Percentiles rank a stretch among this genome's conserved stretches.
These are phyloP conservation scores for Spea multiplicata DNA, from an alignment of 2,113 vertebrate genomes.

Conservation along the genomic window DNA sequence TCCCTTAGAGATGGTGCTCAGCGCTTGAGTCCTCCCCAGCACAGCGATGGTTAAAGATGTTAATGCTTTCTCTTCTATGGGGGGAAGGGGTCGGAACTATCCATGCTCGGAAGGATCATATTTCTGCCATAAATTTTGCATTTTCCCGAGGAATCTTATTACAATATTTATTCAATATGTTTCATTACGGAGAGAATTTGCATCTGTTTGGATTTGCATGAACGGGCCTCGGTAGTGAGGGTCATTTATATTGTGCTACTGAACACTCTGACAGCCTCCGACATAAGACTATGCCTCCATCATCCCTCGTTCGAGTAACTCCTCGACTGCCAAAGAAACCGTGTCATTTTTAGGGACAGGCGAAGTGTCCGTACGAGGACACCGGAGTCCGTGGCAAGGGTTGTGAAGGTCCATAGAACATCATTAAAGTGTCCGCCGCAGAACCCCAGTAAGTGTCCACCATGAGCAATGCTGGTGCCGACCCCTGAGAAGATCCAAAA, in stretches of 20 bases:
- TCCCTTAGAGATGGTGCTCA: not conserved
- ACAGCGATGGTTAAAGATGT: not conserved
- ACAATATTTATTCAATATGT: conserved; percentile 49
- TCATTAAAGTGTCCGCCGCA: no score
- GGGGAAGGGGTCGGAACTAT: not conserved
- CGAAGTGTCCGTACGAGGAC: no score
- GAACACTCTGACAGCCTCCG: conserved; percentile 27
- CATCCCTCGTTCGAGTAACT: not conserved
- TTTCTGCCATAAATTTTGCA: conserved; percentile 44
- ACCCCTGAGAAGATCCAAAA: no score
- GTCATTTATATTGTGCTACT: conserved; percentile 40
- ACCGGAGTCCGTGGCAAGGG: no score
- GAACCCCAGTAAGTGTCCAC: no score
- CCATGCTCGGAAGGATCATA: conserved; percentile 25
- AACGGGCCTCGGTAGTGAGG: conserved; percentile 20
- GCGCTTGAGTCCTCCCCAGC: not conserved
- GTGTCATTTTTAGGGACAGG: not conserved
- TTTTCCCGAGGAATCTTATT: conserved; percentile 41
- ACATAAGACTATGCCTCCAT: not conserved
- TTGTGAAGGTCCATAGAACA: no score
- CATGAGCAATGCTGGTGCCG: no score
- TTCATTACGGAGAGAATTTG: conserved; percentile 45
- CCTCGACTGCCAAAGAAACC: not conserved
- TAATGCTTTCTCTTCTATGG: not conserved
- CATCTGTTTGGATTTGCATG: conserved; percentile 48